Evolutionary conservation across 2,888 invertebrate genomes (phyloP), one percentile per base, ranked within the genome.

Genomic region (Phengaris alcon): DNA sequence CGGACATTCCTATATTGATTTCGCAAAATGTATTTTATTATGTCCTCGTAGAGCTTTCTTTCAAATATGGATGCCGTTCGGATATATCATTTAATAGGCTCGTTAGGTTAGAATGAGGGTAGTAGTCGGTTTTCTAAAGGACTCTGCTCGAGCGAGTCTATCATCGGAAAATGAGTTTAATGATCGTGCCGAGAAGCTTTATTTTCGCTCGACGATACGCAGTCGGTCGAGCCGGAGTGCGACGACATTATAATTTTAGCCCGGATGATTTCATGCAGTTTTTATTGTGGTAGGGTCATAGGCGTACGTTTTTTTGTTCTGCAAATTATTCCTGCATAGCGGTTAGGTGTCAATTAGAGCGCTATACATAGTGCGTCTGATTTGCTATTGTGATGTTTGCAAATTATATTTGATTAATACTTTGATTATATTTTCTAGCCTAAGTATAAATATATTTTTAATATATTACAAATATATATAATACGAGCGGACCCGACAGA

Each of bases 201-300:
- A 73, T 79, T 82, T 84, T 87, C 8, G 77, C 8, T 3, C n/a
- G 57, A 35, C 13, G 48, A 35, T 15, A 76, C 86, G 51, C 64
- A 52, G 10, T 75, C 74, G 87, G 87, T 90, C 86, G 86, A 79
- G 81, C 81, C 77, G 81, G 87, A 86, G 91, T 89, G 88, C 91
- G 90, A 90, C 90, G 91, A 88, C 91, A 85, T 85, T 86, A 89
- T 87, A 88, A 90, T 91, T 92, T 92, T 92, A 92, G 91, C 88
- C 87, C 87, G 91, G 89, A 90, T 89, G 88, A 89, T 86, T 87
- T 91, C 88, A 87, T 91, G 88, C 87, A 88, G 87, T 91, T 92
- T 90, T 93, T 93, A 90, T 93, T 93, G 90, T 88, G 88, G 87
- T 90, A 90, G 90, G 92, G 90, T 91, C 90, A 90, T 87, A 88